These are phyloP conservation scores for Amblyornis subalaris DNA, from an alignment of 2,113 vertebrate genomes.

Conservation along the genomic window DNA sequence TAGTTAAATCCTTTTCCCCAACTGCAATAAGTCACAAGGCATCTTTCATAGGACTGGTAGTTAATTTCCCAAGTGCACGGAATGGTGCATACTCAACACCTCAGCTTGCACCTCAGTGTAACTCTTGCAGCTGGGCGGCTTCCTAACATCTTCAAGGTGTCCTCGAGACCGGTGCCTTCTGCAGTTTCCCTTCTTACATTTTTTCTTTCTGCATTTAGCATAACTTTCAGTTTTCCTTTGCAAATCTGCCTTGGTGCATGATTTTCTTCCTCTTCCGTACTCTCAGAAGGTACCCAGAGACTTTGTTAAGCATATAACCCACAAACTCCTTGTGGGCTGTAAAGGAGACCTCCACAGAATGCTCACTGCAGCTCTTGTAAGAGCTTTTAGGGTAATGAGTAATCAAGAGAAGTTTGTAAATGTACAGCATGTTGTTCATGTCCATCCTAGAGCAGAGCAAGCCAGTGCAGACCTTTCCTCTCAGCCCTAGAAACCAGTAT, in stretches of 20 bases:
- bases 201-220: not conserved
- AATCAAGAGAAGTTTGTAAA: not conserved
- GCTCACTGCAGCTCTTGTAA: not conserved
- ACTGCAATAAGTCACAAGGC: not conserved
- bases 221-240: not conserved
- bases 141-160: not conserved
- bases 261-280: not conserved
- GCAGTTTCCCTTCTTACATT: not conserved
- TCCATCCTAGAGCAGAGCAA: not conserved
- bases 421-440: not conserved
- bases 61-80: not conserved
- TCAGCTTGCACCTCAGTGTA: not conserved
- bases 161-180: not conserved
- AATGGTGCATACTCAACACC: not conserved
- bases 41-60: not conserved
- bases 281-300: not conserved
- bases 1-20: not conserved
- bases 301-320: not conserved
- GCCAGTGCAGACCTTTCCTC: not conserved
- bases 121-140: not conserved
- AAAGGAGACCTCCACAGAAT: not conserved
- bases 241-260: not conserved
- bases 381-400: not conserved
- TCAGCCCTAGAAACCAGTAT: not conserved
- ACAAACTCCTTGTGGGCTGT: not conserved